Evolutionary conservation across 2,797 vertebrate genomes (phyloP), one percentile per base, ranked within the genome.

Genomic region (Clarias laeviceps): DNA sequence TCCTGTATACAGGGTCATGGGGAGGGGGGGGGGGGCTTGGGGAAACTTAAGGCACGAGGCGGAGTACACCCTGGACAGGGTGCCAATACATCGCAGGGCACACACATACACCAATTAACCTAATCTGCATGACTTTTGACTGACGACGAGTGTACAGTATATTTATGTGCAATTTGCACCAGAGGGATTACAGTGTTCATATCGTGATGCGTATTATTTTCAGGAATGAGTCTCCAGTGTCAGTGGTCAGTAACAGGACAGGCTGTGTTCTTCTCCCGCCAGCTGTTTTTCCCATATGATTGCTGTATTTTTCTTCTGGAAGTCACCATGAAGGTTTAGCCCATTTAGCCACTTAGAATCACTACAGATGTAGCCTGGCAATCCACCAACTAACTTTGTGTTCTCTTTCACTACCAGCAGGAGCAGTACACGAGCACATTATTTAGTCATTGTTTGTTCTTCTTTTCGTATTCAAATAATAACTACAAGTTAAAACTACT

Each of bases 401-500:
- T 57, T 61, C 50, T 68, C 29, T 24, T 68, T 86, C 34, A n/a
- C 45, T 32, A 40, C 84, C 27, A 66, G 65, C 18, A n/a, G 34
- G 5, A 59, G 29, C 74, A 27, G 34, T 56, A 54, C 34, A 34
- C 54, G 54, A 34, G 65, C 45, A 57, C 34, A 78, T 83, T 88
- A 76, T 57, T 59, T 45, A 37, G 62, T 32, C 80, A 45, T 65
- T 76, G 27, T 57, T 32, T 27, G 5, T 32, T 76, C 27, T 18
- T 76, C 54, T 76, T 5, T 50, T 72, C 74, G 65, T 74, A 69
- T 76, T 88, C 59, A 88, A 90, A 80, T 90, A 91, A 89, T 73
- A 89, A 92, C 90, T 92, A 92, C 93, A 92, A 91, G 90, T 94
- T 94, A 90, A 90, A 92, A 89, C 90, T 91, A 88, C 90, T 93